Base-by-base conservation (phyloP, 2,888 invertebrate genomes). In the Patella depressa region DNA sequence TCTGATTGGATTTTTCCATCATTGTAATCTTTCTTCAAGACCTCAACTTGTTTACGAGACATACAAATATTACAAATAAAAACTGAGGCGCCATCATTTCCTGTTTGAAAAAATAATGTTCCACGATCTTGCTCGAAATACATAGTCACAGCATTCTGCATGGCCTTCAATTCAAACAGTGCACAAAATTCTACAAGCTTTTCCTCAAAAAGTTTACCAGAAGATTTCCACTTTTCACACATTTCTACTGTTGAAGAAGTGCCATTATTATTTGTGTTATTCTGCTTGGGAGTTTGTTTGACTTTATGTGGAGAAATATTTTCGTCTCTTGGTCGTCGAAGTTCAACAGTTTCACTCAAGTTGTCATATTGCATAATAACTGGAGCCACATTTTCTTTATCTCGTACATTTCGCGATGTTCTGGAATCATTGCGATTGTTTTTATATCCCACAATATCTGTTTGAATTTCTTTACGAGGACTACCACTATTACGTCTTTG, bases 111-210 rank as follows among this genome's bases (percentile, higher is more conserved):
- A 17, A 90, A 86, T 19, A 90, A 82, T 0, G 89, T 88, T n/a
- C 89, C 89, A 17, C 90, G 80, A 34, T 89, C 87, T 79, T 90
- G 90, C 80, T 90, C 90, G 74, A 90, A 89, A 80, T 90, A 89
- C 77, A 88, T 88, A 19, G 24, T 65, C 75, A 89, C 83, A 59
- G 89, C 82, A 24, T 86, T 81, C 45, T 84, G 85, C 70, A 85
- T 86, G 45, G 85, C 79, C 12, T 80, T 79, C 57, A 83, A 83
- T 57, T 87, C 85, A 34, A 90, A 80, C n/a, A 80, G 79, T 9
- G 79, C 75, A 74, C 86, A 88, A 73, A 87, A 83, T 19, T 79
- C 77, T 9, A 81, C 74, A 4, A 85, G 77, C 65, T 85, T 86
- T n/a, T 81, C 78, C 15, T 82, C 81, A 57, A 84, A 81, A 12